These are phyloP conservation scores for Parapsyche elsis DNA, from an alignment of 1,140 invertebrate genomes.

Conservation along the genomic window DNA sequence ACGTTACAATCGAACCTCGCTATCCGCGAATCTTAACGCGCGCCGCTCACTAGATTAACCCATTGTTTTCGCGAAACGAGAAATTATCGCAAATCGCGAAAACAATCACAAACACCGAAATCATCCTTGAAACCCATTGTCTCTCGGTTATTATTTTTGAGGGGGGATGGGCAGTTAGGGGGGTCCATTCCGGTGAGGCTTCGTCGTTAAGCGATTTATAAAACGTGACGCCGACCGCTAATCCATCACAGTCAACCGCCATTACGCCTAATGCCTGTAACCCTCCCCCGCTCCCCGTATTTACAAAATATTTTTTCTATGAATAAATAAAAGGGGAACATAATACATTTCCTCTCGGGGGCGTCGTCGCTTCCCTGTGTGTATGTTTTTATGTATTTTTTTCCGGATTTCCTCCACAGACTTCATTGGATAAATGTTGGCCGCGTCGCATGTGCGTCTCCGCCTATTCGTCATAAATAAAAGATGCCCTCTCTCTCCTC, in stretches of 20 bases:
- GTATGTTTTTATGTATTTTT: background rate
- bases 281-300: background rate
- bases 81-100: background rate
- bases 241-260: constrained; percentile 27
- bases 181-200: background rate
- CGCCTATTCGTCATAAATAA: constrained; percentile 25
- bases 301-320: background rate
- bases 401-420: background rate
- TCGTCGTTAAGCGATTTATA: constrained; percentile 17
- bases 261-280: constrained; percentile 15
- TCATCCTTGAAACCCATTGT: background rate
- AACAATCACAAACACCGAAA: background rate
- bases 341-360: constrained; percentile 14
- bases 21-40: background rate
- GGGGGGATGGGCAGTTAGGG: background rate
- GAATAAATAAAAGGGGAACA: constrained; percentile 17
- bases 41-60: background rate
- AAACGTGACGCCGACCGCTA: constrained; percentile 26
- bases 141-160: background rate
- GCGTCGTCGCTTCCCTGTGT: background rate
- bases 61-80: constrained; percentile 1
- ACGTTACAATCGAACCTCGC: background rate
- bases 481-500: background rate
- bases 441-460: background rate
- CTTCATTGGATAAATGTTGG: background rate